A percentile compares a stretch with the other conserved stretches of the same genome.
Conservation (phyloP, 2,797 vertebrate species). For the Delichon dasypus region DNA sequence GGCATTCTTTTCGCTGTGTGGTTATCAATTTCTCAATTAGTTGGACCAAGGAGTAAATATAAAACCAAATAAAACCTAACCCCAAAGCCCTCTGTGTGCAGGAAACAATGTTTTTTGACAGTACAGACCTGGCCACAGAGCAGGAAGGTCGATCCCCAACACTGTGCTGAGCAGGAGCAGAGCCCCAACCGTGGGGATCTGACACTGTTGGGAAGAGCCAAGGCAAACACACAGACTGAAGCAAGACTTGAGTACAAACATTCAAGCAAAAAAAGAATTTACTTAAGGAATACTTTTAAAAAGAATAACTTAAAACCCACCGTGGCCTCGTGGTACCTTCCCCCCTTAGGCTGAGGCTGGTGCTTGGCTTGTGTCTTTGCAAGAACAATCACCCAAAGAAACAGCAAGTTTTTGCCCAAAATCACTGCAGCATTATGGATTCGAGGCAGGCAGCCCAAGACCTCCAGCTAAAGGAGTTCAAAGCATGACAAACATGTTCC, state of each 20-base stretch:
- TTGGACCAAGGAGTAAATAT: neutral
- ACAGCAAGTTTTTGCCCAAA: neutral
- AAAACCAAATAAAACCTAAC: rapidly evolving
- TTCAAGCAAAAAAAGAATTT: neutral
- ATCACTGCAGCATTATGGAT: neutral
- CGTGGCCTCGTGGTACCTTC: neutral
- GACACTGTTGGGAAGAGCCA: neutral
- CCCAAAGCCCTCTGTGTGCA: neutral
- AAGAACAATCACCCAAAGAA: neutral
- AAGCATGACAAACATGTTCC: neutral
- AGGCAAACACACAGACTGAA: neutral
- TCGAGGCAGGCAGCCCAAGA: neutral
- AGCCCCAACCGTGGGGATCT: neutral
- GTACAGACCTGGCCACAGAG: neutral
- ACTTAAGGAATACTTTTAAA: neutral
- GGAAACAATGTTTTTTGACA: neutral
- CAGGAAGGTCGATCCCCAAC: neutral
- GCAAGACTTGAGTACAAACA: neutral
- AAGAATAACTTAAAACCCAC: conserved; percentile 17
- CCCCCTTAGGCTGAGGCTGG: neutral
- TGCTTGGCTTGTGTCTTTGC: neutral
- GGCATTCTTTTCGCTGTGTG: rapidly evolving
- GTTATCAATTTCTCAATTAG: neutral
- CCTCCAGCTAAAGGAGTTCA: neutral
- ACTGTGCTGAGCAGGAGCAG: neutral